These are phyloP conservation scores for Notoglanidium macrostoma DNA, from an alignment of 2,797 vertebrate genomes.

Conservation along the genomic window DNA sequence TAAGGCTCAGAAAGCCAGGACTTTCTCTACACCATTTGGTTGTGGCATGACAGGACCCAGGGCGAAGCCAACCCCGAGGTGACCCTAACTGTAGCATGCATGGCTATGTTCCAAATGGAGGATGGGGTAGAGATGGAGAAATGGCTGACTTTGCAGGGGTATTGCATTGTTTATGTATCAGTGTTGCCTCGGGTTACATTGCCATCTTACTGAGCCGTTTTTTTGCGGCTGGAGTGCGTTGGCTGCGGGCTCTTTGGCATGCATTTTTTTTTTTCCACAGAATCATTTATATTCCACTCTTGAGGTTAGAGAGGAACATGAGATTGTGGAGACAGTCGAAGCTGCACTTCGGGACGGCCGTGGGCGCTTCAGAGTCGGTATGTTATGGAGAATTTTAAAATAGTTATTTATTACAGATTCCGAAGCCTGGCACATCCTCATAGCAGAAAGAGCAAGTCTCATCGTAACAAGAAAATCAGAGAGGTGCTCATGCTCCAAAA, in stretches of 20 bases:
- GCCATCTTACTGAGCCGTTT: conserved; percentile 75
- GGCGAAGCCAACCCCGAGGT: conserved; percentile 29
- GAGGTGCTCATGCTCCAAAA: not conserved
- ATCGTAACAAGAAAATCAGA: conserved; percentile 11
- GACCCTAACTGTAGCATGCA: conserved; percentile 49
- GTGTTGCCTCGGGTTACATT: conserved; percentile 73
- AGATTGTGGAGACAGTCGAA: conserved; percentile 80
- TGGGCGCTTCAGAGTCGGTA: conserved; percentile 68
- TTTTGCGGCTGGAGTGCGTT: conserved; percentile 70
- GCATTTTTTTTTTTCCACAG: conserved; percentile 68
- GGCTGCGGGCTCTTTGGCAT: conserved; percentile 76
- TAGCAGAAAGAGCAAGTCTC: conserved; percentile 5
- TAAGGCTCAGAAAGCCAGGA: conserved; percentile 19
- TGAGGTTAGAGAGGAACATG: conserved; percentile 81
- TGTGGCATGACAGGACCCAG: conserved; percentile 23
- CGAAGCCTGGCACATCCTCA: conserved; percentile 16
- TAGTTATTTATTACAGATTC: conserved; percentile 63
- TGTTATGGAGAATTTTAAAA: conserved; percentile 67
- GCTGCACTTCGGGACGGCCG: conserved; percentile 73
- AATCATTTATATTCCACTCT: conserved; percentile 83
- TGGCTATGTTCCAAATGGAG: conserved; percentile 67
- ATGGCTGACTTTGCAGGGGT: conserved; percentile 59
- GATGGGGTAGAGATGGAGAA: conserved; percentile 55
- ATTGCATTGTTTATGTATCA: conserved; percentile 78
- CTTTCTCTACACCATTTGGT: conserved; percentile 32